Evolutionary conservation across 2,113 vertebrate species (phyloP), one percentile per base, ranked within the genome.

Genomic region (Brienomyrus longianalis): DNA sequence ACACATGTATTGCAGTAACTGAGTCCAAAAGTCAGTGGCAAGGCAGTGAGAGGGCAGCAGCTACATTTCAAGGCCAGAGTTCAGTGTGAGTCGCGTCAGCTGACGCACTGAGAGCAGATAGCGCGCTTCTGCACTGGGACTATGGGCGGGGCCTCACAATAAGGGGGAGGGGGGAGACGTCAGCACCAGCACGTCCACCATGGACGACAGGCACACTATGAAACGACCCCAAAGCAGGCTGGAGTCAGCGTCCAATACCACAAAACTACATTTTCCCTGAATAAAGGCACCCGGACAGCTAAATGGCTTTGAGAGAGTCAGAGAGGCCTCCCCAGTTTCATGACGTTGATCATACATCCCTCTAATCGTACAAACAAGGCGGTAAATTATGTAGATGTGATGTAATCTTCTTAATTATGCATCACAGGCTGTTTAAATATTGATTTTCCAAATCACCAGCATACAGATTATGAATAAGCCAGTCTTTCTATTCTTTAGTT

Each of bases 341-440:
- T 27, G 27, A 87, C 6, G 2, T 13, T 54, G n/a, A 87, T 21
- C 15, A 10, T 87, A 54, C 85, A 87, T 31, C 85, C 5, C 27
- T 56, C 23, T 35, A 10, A 56, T 87, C 9, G 10, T 31, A 52
- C 84, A 51, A 51, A 31, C 9, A 51, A 86, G 13, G 13, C 8
- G 21, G 51, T 13, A 31, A 35, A 23, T 87, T 87, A 87, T 87
- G 85, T 56, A 87, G 39, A 87, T 54, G 50, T 87, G 50, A 87
- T 39, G 51, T 87, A 87, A 87, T 87, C 51, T 87, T 87, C 51
- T 50, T 87, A 35, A 87, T 54, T 56, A 54, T 87, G 13, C 13
- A 87, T 56, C 85, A 39, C 51, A 54, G 31, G 50, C 85, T 56
- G 51, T 54, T 86, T 86, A 84, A 84, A 84, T 84, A 50, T 86